phyloP scores from a whole-genome alignment of 2,797 vertebrate genomes.

The Spinibarbus caldwelli region DNA sequence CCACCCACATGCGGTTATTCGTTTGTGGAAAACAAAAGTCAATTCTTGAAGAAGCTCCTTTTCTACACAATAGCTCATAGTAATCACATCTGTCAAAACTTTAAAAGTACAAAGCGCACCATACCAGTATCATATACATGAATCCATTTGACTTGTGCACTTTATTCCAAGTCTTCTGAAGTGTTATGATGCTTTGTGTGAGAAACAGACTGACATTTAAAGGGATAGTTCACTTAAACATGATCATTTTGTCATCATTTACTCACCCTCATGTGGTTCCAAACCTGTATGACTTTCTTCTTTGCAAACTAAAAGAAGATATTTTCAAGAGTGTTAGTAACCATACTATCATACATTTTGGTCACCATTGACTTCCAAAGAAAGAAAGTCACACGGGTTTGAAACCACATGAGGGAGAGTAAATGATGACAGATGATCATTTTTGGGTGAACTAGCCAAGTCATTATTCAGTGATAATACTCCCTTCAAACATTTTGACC shows the following conservation, averaged over 20 bases:
- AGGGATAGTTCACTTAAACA: neutral
- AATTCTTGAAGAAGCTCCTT: too few relatives aligned
- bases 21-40: too few relatives aligned
- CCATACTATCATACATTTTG: neutral
- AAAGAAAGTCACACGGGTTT: neutral
- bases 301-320: neutral
- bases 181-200: neutral
- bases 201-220: too few relatives aligned
- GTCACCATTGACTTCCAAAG: neutral
- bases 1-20: too few relatives aligned
- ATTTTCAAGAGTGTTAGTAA: neutral
- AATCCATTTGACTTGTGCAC: too few relatives aligned
- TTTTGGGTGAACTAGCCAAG: neutral
- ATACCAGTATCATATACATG: neutral
- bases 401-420: neutral
- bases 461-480: neutral
- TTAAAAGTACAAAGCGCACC: too few relatives aligned
- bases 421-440: neutral
- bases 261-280: neutral
- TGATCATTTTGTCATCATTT: neutral
- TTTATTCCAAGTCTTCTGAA: too few relatives aligned
- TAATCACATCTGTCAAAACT: too few relatives aligned
- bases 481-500: too few relatives aligned
- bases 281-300: neutral
- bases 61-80: too few relatives aligned